Evolutionary conservation across 30 jellyfish, hydroid and myxozoan species (phyloP).

Genomic region (Nemopilema nomurai): DNA sequence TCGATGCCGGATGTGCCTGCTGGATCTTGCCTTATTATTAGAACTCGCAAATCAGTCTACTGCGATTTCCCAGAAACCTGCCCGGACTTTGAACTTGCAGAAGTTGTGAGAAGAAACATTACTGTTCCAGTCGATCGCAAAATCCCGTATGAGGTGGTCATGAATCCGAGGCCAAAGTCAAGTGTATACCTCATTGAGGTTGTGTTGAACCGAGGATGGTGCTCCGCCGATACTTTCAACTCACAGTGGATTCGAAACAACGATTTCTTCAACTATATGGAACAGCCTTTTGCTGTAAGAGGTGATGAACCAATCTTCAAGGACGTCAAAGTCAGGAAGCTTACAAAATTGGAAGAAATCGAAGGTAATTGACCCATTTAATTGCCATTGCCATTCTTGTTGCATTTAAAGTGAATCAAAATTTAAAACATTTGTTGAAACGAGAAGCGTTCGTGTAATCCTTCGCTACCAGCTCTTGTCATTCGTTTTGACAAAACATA

Average conservation of each 20-base stretch:
- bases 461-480: too few species aligned
- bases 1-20: conserved; percentile 4
- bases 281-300: conserved; percentile 32
- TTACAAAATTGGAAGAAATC: conserved; percentile 6
- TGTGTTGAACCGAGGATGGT: conserved; percentile 42
- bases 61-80: conserved; percentile 32
- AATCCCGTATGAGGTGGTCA: conserved; percentile 16
- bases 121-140: conserved; percentile 1
- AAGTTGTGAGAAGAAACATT: conserved; percentile 9
- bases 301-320: conserved; percentile 19
- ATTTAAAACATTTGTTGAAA: too few species aligned
- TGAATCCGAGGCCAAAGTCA: conserved; percentile 53
- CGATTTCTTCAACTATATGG: conserved; percentile 22
- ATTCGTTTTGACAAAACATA: too few species aligned
- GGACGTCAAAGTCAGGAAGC: conserved; percentile 11
- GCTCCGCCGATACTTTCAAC: conserved; percentile 1
- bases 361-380: background rate
- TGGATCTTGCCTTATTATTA: conserved; percentile 32
- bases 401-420: too few species aligned
- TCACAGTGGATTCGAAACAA: conserved; percentile 31
- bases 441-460: too few species aligned
- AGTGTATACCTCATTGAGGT: conserved; percentile 35
- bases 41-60: conserved; percentile 31
- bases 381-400: too few species aligned
- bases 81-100: conserved; percentile 31